These are phyloP conservation scores for Acrobasis suavella DNA, from an alignment of 2,888 invertebrate species.

Conservation along the genomic window DNA sequence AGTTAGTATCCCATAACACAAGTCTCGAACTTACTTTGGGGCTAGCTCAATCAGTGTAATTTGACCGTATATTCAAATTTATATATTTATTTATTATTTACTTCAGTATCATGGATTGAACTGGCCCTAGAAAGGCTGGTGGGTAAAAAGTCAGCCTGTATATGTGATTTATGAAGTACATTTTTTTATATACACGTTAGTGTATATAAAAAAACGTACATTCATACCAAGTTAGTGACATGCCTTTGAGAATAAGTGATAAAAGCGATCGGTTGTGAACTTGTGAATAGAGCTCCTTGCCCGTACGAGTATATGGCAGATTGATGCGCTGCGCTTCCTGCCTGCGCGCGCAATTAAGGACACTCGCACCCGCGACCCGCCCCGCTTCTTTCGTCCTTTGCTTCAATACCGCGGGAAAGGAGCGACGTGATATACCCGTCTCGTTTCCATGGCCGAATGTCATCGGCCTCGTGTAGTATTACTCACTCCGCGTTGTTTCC, in stretches of 20 bases:
- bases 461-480: slow-evolving; percentile 65
- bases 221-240: too few species aligned
- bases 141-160: too few species aligned
- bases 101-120: too few species aligned
- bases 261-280: background rate
- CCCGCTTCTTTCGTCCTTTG: slow-evolving; percentile 44
- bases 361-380: slow-evolving; percentile 51
- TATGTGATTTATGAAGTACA: too few species aligned
- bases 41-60: too few species aligned
- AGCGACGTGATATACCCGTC: slow-evolving; percentile 43
- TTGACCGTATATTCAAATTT: too few species aligned
- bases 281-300: slow-evolving; percentile 7
- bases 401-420: slow-evolving; percentile 37
- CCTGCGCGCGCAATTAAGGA: slow-evolving; percentile 70
- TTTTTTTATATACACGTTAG: too few species aligned
- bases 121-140: too few species aligned
- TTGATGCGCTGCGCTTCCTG: slow-evolving; percentile 31
- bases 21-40: too few species aligned
- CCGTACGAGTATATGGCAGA: background rate
- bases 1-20: too few species aligned
- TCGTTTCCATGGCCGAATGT: slow-evolving; percentile 57
- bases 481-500: slow-evolving; percentile 70
- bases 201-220: too few species aligned
- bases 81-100: too few species aligned
- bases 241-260: background rate